Conservation (phyloP, 2,797 vertebrate species). For the Arvicola amphibius region DNA sequence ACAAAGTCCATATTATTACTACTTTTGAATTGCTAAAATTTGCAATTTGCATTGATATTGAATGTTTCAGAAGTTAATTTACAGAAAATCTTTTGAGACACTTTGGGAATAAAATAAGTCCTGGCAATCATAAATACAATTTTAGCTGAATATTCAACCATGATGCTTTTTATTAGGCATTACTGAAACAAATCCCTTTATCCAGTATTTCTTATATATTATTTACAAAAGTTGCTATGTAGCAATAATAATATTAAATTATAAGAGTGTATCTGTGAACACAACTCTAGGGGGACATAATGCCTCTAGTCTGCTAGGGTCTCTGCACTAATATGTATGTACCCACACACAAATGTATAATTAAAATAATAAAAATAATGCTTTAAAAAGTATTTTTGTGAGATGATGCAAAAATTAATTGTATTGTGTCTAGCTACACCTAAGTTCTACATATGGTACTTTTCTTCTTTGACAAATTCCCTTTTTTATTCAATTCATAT, state of each 20-base stretch:
- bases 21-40: slow-evolving; percentile 19
- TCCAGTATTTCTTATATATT: background rate
- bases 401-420: background rate
- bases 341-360: background rate
- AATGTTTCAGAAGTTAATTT: slow-evolving; percentile 50
- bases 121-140: slow-evolving; percentile 30
- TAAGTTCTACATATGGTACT: slow-evolving; percentile 11
- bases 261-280: background rate
- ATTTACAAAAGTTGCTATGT: background rate
- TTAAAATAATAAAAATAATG: background rate
- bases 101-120: background rate
- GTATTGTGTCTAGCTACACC: background rate
- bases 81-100: slow-evolving; percentile 1
- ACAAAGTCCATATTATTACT: background rate
- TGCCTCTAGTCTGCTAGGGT: background rate
- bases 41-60: background rate
- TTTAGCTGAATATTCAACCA: slow-evolving; percentile 32
- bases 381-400: background rate
- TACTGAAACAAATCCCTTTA: slow-evolving; percentile 6
- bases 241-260: slow-evolving; percentile 12
- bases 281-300: background rate
- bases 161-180: slow-evolving; percentile 9
- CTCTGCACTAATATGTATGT: background rate
- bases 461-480: background rate
- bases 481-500: slow-evolving; percentile 42